Conservation (phyloP, 2,113 vertebrate genomes). For the Bos indicus region DNA sequence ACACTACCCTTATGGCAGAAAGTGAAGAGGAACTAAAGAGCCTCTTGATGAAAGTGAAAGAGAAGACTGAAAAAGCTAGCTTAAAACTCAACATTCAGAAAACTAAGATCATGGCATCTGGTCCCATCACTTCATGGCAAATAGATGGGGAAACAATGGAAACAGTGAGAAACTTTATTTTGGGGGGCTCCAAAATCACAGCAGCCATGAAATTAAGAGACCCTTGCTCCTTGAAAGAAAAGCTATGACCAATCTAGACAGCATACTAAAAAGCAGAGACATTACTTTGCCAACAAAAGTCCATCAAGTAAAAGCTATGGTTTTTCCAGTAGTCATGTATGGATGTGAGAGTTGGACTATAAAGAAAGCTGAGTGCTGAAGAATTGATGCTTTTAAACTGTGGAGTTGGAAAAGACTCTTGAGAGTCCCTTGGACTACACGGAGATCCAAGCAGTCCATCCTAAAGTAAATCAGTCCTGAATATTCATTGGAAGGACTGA, state of each 20-base stretch:
- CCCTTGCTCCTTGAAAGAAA: not conserved
- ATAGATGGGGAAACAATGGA: not conserved
- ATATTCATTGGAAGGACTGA: not conserved
- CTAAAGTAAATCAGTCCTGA: not conserved
- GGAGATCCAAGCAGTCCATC: not conserved
- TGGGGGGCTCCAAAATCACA: not conserved
- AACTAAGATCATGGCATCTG: not conserved
- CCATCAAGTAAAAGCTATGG: not conserved
- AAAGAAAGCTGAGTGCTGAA: not conserved
- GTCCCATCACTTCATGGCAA: not conserved
- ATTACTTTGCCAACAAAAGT: not conserved
- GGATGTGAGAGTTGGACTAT: not conserved
- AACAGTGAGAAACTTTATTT: not conserved
- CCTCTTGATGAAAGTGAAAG: not conserved
- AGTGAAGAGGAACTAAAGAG: not conserved
- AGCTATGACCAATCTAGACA: not conserved
- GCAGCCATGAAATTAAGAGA: not conserved
- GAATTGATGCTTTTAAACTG: not conserved
- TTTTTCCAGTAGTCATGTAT: not conserved
- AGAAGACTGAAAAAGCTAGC: not conserved
- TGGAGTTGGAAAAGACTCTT: not conserved
- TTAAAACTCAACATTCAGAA: not conserved
- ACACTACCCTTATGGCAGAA: not conserved
- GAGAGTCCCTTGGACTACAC: not conserved
- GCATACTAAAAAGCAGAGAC: not conserved